Conservation (phyloP, 2,888 invertebrate species). For the Oasisia sp. region DNA sequence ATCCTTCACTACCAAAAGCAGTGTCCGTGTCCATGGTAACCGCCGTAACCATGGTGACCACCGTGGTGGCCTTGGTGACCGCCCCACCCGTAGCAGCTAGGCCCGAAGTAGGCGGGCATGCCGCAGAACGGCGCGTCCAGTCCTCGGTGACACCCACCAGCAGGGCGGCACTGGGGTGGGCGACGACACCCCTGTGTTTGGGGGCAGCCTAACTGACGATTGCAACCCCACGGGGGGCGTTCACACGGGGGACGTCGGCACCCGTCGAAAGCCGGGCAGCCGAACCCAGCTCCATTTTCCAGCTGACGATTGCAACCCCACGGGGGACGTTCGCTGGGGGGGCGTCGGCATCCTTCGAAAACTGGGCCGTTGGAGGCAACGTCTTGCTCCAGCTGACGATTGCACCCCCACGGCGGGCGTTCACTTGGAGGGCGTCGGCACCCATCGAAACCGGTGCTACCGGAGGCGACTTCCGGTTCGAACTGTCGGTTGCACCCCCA, state of each 20-base stretch:
- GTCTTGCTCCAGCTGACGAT: neutral
- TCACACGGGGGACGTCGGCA: neutral
- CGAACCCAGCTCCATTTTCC: neutral
- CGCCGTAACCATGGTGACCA: neutral
- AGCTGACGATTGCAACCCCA: neutral
- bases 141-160: neutral
- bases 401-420: neutral
- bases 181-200: neutral
- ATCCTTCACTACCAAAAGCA: neutral
- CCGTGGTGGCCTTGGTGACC: neutral
- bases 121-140: neutral
- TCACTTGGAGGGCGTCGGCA: neutral
- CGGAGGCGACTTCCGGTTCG: neutral
- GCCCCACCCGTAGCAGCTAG: neutral
- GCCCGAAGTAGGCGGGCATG: neutral
- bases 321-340: neutral
- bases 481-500: neutral
- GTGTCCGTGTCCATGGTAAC: neutral
- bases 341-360: neutral
- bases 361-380: neutral
- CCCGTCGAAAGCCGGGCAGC: neutral
- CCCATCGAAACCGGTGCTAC: neutral
- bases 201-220: neutral
- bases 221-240: neutral
- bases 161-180: neutral